Base-by-base conservation (phyloP, 2,797 vertebrate species). In the Myioborus melanocephalus region DNA sequence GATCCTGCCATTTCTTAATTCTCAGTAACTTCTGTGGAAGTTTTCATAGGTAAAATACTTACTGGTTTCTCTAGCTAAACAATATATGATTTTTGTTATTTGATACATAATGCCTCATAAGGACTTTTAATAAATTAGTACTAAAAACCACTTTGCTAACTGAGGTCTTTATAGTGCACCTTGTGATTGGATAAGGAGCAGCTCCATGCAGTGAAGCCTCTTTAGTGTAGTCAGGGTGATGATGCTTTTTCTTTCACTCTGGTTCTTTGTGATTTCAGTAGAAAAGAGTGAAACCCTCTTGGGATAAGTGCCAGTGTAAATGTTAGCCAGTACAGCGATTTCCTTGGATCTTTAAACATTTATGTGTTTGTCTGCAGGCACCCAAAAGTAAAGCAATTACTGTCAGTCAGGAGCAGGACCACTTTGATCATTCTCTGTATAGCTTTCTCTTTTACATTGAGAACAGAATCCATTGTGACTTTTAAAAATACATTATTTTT, bases 361-460 rank as follows among this genome's bases (percentile, higher is more conserved):
- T 35, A 44, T 83, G 28, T 61, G 9, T 89, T 93, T 93, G 76
- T 93, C 89, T 96, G 77, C 61, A 56, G 63, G 64, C 28, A 2
- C 53, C 65, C 32, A n/a, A 77, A 90, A 89, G 73, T 24, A n/a
- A 89, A 93, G 78, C 83, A 94, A 27, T 95, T 96, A 65, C 72
- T 94, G 88, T 73, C 77, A 87, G 37, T 93, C 83, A 79, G 73
- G 59, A 86, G 53, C 19, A 41, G 69, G 66, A 28, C 43, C 57
- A 6, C 77, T 76, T 93, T 90, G 64, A 57, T 70, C 28, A 19
- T 41, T 64, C 81, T 24, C 1, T 3, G 3, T 34, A 9, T 8
- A 41, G 34, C 43, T 90, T 82, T 79, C 43, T 56, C 28, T 8
- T 68, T 57, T 44, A 35, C 28, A 41, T 1, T 43, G 35, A 66